Evolutionary conservation across 2,113 vertebrate genomes (phyloP).

Genomic region (Myxocyprinus asiaticus): DNA sequence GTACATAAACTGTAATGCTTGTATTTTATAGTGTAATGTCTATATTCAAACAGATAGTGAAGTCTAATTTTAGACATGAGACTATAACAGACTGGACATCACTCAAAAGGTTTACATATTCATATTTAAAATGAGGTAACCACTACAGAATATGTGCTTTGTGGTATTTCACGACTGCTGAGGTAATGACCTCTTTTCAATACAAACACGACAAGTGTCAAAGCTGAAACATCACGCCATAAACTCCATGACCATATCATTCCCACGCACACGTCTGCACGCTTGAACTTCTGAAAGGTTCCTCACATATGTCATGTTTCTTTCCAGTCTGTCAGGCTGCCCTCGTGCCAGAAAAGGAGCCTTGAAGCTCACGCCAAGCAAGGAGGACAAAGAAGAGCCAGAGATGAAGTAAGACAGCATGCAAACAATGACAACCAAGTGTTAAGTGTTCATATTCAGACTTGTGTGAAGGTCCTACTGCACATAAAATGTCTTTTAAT

Average conservation of each 20-base stretch:
- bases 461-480: too few relatives aligned
- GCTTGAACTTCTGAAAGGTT: constrained; percentile 46
- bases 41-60: neutral
- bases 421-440: too few relatives aligned
- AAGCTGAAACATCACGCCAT: neutral
- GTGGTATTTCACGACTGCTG: constrained; percentile 45
- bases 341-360: constrained; percentile 95
- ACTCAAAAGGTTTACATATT: neutral
- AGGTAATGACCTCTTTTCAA: constrained; percentile 37
- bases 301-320: constrained; percentile 53
- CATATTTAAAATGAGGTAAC: neutral
- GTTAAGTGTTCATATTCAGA: too few relatives aligned
- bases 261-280: constrained; percentile 33
- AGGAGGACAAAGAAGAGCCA: constrained; percentile 97
- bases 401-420: constrained; percentile 91
- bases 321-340: constrained; percentile 91
- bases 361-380: constrained; percentile 92
- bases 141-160: constrained; percentile 1
- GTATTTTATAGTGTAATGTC: neutral
- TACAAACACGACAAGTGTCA: constrained; percentile 20
- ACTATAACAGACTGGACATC: neutral
- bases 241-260: constrained; percentile 35
- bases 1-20: neutral
- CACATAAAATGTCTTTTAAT: too few relatives aligned
- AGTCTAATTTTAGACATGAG: neutral